A percentile compares a stretch with the other conserved stretches of the same genome.
Evolutionary conservation across 2,113 vertebrate species (phyloP).

Genomic region (Apeltes quadracus): DNA sequence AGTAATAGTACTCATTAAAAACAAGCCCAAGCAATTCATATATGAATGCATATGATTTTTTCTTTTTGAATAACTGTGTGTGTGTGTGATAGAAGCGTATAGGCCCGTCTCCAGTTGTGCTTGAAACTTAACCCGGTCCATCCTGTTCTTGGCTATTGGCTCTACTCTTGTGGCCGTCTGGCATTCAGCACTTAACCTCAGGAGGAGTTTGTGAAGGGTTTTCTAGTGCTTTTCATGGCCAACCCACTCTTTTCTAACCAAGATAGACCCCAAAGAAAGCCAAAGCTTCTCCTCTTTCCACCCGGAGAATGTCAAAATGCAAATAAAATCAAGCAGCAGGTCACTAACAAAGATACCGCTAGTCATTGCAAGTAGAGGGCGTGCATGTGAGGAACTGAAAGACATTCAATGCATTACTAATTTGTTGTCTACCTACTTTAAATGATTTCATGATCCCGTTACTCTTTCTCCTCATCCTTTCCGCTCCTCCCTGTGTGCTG

Average conservation of each 20-base stretch:
- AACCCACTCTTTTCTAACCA: conserved; percentile 16
- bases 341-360: conserved; percentile 3
- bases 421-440: conserved; percentile 41
- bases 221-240: conserved; percentile 14
- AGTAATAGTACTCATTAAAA: conserved; percentile 50
- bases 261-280: conserved; percentile 12
- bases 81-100: conserved; percentile 41
- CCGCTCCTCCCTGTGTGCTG: conserved; percentile 38
- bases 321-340: conserved; percentile 27
- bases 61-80: conserved; percentile 18
- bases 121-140: conserved; percentile 60
- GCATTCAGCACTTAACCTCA: conserved; percentile 51
- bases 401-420: conserved; percentile 43
- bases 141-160: conserved; percentile 58
- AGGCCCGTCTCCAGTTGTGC: conserved; percentile 37
- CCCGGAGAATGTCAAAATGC: neutral
- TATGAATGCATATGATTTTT: too few relatives aligned
- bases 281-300: conserved; percentile 16
- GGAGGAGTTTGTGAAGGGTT: conserved; percentile 27
- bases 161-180: conserved; percentile 45
- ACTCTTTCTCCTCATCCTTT: conserved; percentile 49
- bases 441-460: conserved; percentile 56
- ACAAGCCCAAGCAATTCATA: conserved; percentile 51
- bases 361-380: neutral
- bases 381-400: conserved; percentile 27